A percentile compares a stretch with the other conserved stretches of the same genome.
Conservation (phyloP, 2,113 vertebrate species). For the Lichenostomus cassidix region DNA sequence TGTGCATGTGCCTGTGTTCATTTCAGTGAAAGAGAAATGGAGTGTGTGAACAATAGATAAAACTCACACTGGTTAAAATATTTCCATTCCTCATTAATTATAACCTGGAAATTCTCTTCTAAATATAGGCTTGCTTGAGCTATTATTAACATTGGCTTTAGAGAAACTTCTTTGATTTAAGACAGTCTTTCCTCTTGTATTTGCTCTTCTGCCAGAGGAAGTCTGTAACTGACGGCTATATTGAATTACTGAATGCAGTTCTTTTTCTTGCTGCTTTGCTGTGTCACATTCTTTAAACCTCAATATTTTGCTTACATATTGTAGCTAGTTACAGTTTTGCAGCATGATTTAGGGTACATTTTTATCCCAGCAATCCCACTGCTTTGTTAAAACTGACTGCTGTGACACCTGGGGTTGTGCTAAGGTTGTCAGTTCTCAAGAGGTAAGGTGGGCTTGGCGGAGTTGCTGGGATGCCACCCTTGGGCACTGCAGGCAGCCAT, state of each 20-base stretch:
- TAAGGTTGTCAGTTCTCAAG: neutral
- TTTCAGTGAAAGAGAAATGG: neutral
- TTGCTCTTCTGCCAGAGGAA: neutral
- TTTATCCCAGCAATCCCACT: neutral
- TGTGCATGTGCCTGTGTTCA: neutral
- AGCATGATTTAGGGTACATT: neutral
- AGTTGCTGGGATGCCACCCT: neutral
- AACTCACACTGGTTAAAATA: neutral
- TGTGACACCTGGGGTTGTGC: neutral
- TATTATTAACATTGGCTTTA: constrained; percentile 19
- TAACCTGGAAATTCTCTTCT: constrained; percentile 29
- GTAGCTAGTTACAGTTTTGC: neutral
- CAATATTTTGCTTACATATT: neutral
- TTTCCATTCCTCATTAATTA: constrained; percentile 18
- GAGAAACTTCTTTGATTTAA: constrained; percentile 1
- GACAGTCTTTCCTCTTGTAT: neutral
- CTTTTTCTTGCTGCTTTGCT: neutral
- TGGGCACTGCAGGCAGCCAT: neutral
- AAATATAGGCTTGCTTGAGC: constrained; percentile 4
- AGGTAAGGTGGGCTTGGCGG: neutral
- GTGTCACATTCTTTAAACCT: neutral
- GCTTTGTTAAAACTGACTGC: neutral
- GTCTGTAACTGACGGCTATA: neutral
- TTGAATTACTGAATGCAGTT: neutral
- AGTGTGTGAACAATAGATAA: neutral